A percentile compares a stretch with the other conserved stretches of the same genome.
phyloP scores from a whole-genome alignment of 2,888 invertebrate genomes.

The Athrips mouffetella region DNA sequence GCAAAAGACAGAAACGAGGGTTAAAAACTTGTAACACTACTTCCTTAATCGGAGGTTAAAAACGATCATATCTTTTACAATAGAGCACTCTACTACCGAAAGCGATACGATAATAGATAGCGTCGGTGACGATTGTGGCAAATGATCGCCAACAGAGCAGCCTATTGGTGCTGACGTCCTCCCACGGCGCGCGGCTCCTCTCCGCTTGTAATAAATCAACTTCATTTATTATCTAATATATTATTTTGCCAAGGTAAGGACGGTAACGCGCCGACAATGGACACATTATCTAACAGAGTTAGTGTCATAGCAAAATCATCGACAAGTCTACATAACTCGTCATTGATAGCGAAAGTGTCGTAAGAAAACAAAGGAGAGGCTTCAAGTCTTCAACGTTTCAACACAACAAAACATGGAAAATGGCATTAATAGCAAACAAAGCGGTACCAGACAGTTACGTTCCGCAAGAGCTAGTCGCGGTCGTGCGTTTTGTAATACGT shows the following conservation, averaged over 20 bases:
- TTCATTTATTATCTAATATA: conserved; percentile 5
- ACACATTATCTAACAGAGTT: no score
- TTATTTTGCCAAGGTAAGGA: neutral
- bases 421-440: neutral
- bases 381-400: no score
- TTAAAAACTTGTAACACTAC: no score
- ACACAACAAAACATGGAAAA: neutral
- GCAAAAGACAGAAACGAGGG: no score
- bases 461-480: conserved; percentile 25
- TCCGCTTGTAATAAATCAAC: conserved; percentile 5
- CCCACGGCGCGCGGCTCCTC: neutral
- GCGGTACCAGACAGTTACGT: neutral
- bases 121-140: conserved; percentile 52
- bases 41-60: conserved; percentile 41
- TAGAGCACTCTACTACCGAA: conserved; percentile 65
- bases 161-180: conserved; percentile 28
- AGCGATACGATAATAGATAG: conserved; percentile 72
- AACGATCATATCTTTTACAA: conserved; percentile 70
- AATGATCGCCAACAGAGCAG: conserved; percentile 45
- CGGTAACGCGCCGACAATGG: neutral
- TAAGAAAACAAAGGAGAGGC: conserved; percentile 9
- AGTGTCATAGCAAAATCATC: no score
- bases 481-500: conserved; percentile 48
- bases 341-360: conserved; percentile 3
- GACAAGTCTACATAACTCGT: conserved; percentile 2